phyloP scores from a whole-genome alignment of 2,113 vertebrate genomes.

The Ptychochromis oligacanthus region DNA sequence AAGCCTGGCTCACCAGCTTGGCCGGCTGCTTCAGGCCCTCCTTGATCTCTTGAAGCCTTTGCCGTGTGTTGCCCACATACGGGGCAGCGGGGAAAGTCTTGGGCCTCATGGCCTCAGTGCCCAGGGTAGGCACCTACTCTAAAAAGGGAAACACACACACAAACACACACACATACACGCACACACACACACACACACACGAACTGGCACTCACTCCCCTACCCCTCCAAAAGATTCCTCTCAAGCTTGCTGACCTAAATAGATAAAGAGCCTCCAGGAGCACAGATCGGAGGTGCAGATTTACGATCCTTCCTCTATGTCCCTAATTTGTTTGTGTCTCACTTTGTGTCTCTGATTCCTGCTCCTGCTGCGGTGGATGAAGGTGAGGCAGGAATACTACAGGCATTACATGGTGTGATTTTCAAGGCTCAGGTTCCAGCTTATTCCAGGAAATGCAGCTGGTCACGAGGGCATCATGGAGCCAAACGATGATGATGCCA shows the following conservation, averaged over 20 bases:
- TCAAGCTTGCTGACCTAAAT: conserved; percentile 49
- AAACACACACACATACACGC: background rate
- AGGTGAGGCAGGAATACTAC: conserved; percentile 59
- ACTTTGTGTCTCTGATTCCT: conserved; percentile 26
- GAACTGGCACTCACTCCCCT: conserved; percentile 8
- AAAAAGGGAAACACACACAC: conserved; percentile 32
- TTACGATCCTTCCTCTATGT: conserved; percentile 23
- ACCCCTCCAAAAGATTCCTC: conserved; percentile 4
- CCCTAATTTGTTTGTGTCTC: conserved; percentile 25
- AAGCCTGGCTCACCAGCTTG: conserved; percentile 88
- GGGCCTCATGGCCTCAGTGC: conserved; percentile 89
- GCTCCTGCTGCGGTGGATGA: conserved; percentile 10
- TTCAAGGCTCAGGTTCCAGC: conserved; percentile 77
- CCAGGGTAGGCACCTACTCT: conserved; percentile 51
- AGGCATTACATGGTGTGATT: conserved; percentile 68
- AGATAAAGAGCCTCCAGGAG: conserved; percentile 50
- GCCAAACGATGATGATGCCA: conserved; percentile 70
- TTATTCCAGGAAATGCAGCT: conserved; percentile 74
- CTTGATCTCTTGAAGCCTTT: conserved; percentile 95
- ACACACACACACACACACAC: background rate
- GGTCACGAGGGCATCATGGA: conserved; percentile 47
- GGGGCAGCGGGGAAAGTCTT: conserved; percentile 98
- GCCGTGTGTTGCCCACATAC: conserved; percentile 96
- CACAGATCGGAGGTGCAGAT: conserved; percentile 44
- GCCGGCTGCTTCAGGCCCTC: conserved; percentile 96